Base-by-base conservation (phyloP, 2,113 vertebrate species). In the Nycticryphes semicollaris region DNA sequence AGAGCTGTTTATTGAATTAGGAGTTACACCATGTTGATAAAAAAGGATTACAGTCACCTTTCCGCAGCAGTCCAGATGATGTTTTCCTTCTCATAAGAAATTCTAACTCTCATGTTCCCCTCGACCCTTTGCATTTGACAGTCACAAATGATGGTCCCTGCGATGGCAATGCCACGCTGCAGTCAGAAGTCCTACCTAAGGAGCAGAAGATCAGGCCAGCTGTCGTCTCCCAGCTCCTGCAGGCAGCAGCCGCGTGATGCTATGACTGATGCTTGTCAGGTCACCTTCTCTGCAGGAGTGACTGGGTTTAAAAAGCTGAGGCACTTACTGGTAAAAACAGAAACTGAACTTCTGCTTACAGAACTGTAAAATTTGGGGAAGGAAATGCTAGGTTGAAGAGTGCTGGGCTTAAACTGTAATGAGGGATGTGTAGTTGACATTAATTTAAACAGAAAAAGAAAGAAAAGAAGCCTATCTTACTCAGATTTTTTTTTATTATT, bases 271-370 rank as follows among this genome's bases (percentile, higher is more conserved):
- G 50, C 43, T 39, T 69, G 66, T 74, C 77, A 76, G 80, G 80
- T 87, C 77, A 74, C 90, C 43, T 79, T 82, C 63, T 89, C 79
- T 48, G 68, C 68, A 80, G 68, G 68, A 62, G 59, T 60, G 68
- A 84, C 68, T 60, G 53, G 28, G 15, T 95, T 84, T 87, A 72
- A 75, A 95, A 81, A 84, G 21, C 66, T 82, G 56, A 59, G 45
- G 60, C 76, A 59, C 59, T n/a, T 63, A 50, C 72, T 17, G 17
- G 28, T 80, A 64, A 83, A 93, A 47, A 77, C 23, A 64, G 81
- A 74, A 78, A 83, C 45, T 45, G 50, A 78, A 70, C 35, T 81
- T 75, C 63, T 89, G 76, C 66, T 69, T 67, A 70, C 28, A 66
- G 50, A 64, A 45, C 54, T 89, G 54, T 45, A 72, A 59, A 85